A percentile compares a stretch with the other conserved stretches of the same genome.
Conservation (phyloP, 2,797 vertebrate species). For the Sebastes hubbsi region DNA sequence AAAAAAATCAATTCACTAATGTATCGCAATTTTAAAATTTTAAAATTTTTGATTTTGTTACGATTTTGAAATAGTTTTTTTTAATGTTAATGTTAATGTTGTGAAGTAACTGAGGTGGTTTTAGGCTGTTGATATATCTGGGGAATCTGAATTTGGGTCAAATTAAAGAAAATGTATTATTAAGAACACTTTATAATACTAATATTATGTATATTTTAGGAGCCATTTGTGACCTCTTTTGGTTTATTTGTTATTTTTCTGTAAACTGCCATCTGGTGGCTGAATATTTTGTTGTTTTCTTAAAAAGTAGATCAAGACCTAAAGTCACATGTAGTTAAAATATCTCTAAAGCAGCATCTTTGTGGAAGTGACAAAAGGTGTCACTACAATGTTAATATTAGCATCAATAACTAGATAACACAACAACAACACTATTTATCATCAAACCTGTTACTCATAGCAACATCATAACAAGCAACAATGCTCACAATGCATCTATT, state of each 20-base stretch:
- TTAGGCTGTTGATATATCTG: not conserved
- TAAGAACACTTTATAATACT: not conserved
- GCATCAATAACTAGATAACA: not conserved
- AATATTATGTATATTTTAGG: not conserved
- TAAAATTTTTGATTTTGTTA: rapidly evolving
- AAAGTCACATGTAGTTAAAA: not conserved
- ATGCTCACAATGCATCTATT: not conserved
- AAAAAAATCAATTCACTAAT: too few species aligned
- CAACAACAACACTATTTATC: not conserved
- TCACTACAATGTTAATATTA: not conserved
- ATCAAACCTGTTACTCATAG: not conserved
- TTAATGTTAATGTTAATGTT: not conserved
- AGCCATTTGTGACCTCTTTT: not conserved
- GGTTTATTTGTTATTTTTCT: not conserved
- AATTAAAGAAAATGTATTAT: not conserved
- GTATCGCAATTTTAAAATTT: not conserved
- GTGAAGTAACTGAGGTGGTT: not conserved
- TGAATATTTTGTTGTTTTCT: not conserved
- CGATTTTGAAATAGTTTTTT: not conserved
- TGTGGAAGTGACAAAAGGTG: not conserved
- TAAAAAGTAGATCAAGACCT: not conserved
- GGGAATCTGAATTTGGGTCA: not conserved
- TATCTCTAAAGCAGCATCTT: not conserved
- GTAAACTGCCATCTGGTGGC: not conserved
- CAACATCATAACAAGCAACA: not conserved